Evolutionary conservation across 2,888 invertebrate species (phyloP), one percentile per base, ranked within the genome.

Genomic region (Xestia ashworthii): DNA sequence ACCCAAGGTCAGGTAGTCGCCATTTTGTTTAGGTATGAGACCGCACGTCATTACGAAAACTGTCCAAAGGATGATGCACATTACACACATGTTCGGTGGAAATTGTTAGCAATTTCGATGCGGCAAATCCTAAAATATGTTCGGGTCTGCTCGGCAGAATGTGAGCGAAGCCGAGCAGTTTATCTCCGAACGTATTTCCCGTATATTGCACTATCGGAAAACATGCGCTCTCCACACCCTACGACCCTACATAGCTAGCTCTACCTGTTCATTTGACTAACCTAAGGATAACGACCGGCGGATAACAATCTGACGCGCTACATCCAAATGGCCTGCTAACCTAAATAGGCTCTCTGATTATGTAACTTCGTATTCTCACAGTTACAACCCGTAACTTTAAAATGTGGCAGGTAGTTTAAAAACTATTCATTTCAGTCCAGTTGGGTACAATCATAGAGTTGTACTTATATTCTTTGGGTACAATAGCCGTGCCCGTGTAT

Each of bases 241-340:
- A n/a, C 12, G 6, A 19, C 16, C 6, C 14, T 58, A 25, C 60
- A 25, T 60, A 69, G 44, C 44, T 12, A 46, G 1, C 46, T 41
- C 9, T 58, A 19, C 48, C 53, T 53, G 67, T 53, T 68, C 53
- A 55, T 73, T 68, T 32, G 69, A 69, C 44, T 68, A 73, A 46
- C 32, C 22, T 44, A 46, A 32, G 69, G 12, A 73, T 55, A 73
- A 69, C 46, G 46, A 38, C 44, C 48, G 8, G 6, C n/a, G n/a
- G 72, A 55, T 68, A 68, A 44, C 16, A 46, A 69, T 44, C 55
- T 46, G 46, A 8, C n/a, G n/a, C 44, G 44, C 32, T 69, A n/a
- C 12, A 32, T 32, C 44, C n/a, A 8, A n/a, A n/a, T 69, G 44
- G 55, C 44, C 32, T 73, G 73, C 22, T 69, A 44, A 72, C 50